Evolutionary conservation across 2,113 vertebrate genomes (phyloP), one percentile per base, ranked within the genome.

Genomic region (Tricholaema leucomelas): DNA sequence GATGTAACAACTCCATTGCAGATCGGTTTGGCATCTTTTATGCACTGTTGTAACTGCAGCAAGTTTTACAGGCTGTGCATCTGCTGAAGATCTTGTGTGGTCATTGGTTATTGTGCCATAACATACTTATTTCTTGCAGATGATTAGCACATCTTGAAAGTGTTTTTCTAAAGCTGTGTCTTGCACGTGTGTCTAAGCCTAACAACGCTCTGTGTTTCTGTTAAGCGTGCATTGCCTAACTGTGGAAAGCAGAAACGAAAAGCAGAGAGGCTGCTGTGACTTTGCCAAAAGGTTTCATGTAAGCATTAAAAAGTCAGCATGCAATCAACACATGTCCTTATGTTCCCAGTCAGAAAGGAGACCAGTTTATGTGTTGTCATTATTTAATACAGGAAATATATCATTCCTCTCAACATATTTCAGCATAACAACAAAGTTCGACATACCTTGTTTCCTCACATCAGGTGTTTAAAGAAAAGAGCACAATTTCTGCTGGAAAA

Each of bases 221-320:
- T 74, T 83, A 73, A 87, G 27, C 0, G 1, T 52, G 52, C 50
- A 13, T 61, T 92, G 56, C 67, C 79, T 94, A 87, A 87, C 87
- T 92, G 93, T 81, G 87, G 92, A 93, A 94, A 95, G 76, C 71
- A 94, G 64, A 81, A 88, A 75, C 2, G 2, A 84, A 85, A 92
- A 92, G 8, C 40, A 85, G 59, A 88, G 11, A 91, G 30, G 36
- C 77, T 81, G 40, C 59, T 92, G 59, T 46, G 42, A 35, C 63
- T 89, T 92, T 92, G 87, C 87, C 91, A 92, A 89, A 93, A 92
- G 56, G 11, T 73, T 96, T 93, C 55, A 85, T 58, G 46, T 63
- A 92, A 85, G 19, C 80, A 87, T 89, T 92, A 82, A 92, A 91
- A 94, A 94, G 87, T 40, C 64, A 59, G 30, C 59, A 76, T 82